phyloP scores from a whole-genome alignment of 2,797 vertebrate species.

The Lates japonicus region DNA sequence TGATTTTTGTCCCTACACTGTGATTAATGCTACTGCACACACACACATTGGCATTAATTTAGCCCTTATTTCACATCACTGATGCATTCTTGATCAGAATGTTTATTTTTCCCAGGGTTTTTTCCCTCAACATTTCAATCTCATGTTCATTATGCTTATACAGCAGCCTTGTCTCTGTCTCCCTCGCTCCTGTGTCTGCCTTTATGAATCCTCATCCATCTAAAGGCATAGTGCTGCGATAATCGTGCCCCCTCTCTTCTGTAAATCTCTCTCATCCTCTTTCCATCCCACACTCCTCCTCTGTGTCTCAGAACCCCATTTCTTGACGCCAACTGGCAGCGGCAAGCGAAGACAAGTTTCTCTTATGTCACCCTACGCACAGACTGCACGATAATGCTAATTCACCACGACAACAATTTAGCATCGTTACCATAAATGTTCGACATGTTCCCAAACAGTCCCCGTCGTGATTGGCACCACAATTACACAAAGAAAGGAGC shows the following conservation, averaged over 20 bases:
- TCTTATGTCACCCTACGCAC: constrained; percentile 77
- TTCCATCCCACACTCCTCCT: constrained; percentile 78
- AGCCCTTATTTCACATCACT: constrained; percentile 19
- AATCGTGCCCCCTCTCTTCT: constrained; percentile 69
- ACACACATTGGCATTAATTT: neutral
- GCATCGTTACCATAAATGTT: constrained; percentile 71
- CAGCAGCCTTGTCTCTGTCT: constrained; percentile 48
- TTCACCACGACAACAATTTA: constrained; percentile 78
- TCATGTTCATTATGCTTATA: constrained; percentile 34
- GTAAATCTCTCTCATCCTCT: constrained; percentile 80
- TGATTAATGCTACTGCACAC: neutral
- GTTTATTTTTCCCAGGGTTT: constrained; percentile 16
- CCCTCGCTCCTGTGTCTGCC: constrained; percentile 58
- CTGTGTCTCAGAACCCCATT: constrained; percentile 75
- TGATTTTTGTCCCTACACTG: constrained; percentile 4
- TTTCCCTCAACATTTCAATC: constrained; percentile 28
- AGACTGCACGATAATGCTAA: constrained; percentile 72
- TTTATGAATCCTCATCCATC: constrained; percentile 72
- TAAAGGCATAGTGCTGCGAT: constrained; percentile 73
- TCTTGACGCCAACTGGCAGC: constrained; percentile 78
- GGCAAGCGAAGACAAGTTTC: constrained; percentile 70
- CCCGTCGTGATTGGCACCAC: constrained; percentile 50
- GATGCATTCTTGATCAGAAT: constrained; percentile 16
- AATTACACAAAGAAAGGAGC: constrained; percentile 65
- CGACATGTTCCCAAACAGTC: constrained; percentile 68